phyloP scores from a whole-genome alignment of 2,113 vertebrate species.

The Amphiprion ocellaris region DNA sequence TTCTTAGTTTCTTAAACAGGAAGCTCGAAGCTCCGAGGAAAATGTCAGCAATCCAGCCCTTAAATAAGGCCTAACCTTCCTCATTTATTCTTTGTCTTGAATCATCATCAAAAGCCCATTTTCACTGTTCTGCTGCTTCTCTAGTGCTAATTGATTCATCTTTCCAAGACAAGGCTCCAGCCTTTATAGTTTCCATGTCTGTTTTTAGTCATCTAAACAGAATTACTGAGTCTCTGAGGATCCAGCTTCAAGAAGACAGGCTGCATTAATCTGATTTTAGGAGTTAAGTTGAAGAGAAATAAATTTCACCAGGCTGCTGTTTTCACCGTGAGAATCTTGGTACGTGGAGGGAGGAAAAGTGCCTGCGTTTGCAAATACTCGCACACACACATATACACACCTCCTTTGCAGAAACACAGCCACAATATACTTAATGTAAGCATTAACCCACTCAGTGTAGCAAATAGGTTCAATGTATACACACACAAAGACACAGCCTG shows the following conservation, averaged over 20 bases:
- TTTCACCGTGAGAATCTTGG: slow-evolving; percentile 19
- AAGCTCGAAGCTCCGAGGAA: slow-evolving; percentile 5
- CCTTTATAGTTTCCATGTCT: slow-evolving; percentile 54
- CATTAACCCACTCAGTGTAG: slow-evolving; percentile 1
- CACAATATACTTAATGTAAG: slow-evolving; percentile 1
- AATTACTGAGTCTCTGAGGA: slow-evolving; percentile 43
- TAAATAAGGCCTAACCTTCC: slow-evolving; percentile 34
- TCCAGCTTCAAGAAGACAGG: slow-evolving; percentile 26
- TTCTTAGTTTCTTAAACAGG: slow-evolving; percentile 14
- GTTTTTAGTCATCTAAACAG: slow-evolving; percentile 61
- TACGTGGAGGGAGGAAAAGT: not conserved
- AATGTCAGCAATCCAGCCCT: slow-evolving; percentile 13
- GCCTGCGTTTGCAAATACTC: not conserved
- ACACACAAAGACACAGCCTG: slow-evolving; percentile 13
- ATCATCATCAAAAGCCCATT: slow-evolving; percentile 43
- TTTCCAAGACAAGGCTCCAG: slow-evolving; percentile 12
- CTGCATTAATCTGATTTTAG: slow-evolving; percentile 42
- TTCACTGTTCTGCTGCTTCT: slow-evolving; percentile 33
- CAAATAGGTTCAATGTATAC: not conserved
- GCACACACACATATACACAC: not conserved
- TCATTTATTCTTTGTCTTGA: slow-evolving; percentile 45
- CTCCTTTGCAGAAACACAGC: not conserved
- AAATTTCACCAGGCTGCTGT: slow-evolving; percentile 24
- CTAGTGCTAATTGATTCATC: slow-evolving; percentile 50
- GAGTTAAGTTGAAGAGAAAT: slow-evolving; percentile 37